These are phyloP conservation scores for Halictus quadricinctus DNA, from an alignment of 2,888 invertebrate species.

Conservation along the genomic window DNA sequence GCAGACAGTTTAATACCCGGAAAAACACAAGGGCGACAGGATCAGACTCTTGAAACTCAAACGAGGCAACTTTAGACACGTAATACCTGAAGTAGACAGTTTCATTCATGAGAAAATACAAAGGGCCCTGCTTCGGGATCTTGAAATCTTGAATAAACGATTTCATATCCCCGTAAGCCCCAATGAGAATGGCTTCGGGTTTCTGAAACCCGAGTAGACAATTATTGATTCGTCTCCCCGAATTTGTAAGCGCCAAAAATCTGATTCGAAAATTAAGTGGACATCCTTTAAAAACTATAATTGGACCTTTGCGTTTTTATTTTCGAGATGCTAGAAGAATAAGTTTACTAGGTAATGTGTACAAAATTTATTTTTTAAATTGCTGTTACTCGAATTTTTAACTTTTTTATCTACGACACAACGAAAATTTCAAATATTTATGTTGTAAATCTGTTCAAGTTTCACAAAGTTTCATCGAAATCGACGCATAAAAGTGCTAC, in stretches of 20 bases:
- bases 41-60: conserved; percentile 17
- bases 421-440: too few relatives aligned
- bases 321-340: too few relatives aligned
- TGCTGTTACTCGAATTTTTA: too few relatives aligned
- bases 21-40: conserved; percentile 11
- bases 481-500: too few relatives aligned
- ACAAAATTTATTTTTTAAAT: too few relatives aligned
- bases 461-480: too few relatives aligned
- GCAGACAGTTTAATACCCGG: conserved; percentile 17
- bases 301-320: too few relatives aligned
- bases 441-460: too few relatives aligned
- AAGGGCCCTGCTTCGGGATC: not conserved
- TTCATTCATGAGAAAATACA: conserved; percentile 2
- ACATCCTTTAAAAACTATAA: too few relatives aligned
- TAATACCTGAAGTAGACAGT: conserved; percentile 10
- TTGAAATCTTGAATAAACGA: not conserved
- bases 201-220: not conserved
- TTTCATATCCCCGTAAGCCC: not conserved
- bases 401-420: too few relatives aligned
- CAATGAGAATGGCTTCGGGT: not conserved
- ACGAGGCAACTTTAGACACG: conserved; percentile 7
- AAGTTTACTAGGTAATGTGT: too few relatives aligned
- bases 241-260: not conserved
- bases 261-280: not conserved
- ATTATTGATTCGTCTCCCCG: not conserved